Conservation (phyloP, 92 coral and sea anemone genomes). For the Epizoanthus scotinus region DNA sequence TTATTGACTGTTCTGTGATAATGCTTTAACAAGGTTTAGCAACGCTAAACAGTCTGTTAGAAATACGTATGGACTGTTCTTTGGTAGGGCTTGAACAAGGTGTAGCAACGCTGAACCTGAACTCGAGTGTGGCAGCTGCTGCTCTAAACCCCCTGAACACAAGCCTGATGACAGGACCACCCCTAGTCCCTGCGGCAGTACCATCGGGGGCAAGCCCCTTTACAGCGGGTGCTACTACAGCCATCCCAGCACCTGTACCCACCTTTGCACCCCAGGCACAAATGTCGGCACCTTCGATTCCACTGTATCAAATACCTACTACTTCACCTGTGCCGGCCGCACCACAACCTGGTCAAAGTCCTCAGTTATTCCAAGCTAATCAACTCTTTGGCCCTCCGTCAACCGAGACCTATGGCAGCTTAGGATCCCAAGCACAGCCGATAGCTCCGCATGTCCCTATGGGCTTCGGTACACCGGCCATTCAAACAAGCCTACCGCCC, state of each 20-base stretch:
- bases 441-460: conserved; percentile 68
- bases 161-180: conserved; percentile 55
- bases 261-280: conserved; percentile 12
- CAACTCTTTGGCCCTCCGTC: conserved; percentile 25
- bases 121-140: conserved; percentile 67
- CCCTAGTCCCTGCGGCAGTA: conserved; percentile 59
- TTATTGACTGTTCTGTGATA: no score
- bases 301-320: conserved; percentile 23
- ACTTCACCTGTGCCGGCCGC: conserved; percentile 1
- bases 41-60: no score
- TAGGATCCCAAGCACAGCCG: conserved; percentile 68
- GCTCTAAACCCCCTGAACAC: conserved; percentile 87
- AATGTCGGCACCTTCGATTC: neutral
- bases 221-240: conserved; percentile 17
- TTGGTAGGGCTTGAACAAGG: conserved; percentile 83
- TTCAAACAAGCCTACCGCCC: conserved; percentile 53
- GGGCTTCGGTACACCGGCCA: conserved; percentile 77
- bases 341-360: conserved; percentile 14
- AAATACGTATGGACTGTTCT: no score
- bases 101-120: conserved; percentile 74
- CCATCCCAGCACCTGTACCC: conserved; percentile 22
- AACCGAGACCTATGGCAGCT: conserved; percentile 25
- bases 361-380: conserved; percentile 31
- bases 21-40: no score
- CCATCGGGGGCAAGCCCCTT: conserved; percentile 43